A percentile compares a stretch with the other conserved stretches of the same genome.
phyloP scores from a whole-genome alignment of 2,888 invertebrate genomes.

The Mythimna impura region DNA sequence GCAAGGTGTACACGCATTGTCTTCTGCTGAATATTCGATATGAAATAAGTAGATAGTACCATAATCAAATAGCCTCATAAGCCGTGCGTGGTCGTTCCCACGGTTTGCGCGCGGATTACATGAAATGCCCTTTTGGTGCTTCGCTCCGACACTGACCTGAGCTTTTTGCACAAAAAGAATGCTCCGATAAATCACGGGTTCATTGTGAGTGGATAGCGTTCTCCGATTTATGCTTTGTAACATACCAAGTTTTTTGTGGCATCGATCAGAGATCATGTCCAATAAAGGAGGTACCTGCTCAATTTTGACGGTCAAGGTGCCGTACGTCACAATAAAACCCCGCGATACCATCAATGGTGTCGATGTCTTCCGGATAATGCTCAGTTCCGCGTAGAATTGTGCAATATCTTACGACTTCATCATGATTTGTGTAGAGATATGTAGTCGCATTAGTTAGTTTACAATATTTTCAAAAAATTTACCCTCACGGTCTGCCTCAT shows the following conservation, averaged over 20 bases:
- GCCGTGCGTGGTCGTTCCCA: slow-evolving; percentile 80
- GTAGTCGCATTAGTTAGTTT: slow-evolving; percentile 11
- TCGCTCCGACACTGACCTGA: slow-evolving; percentile 87
- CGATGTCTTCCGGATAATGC: slow-evolving; percentile 54
- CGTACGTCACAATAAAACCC: slow-evolving; percentile 85
- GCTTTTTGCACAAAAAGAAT: slow-evolving; percentile 88
- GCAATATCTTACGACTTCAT: slow-evolving; percentile 51
- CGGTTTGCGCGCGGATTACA: slow-evolving; percentile 86
- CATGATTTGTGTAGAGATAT: slow-evolving; percentile 42
- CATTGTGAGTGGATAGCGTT: slow-evolving; percentile 85
- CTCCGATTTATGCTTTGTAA: slow-evolving; percentile 81
- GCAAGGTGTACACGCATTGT: background rate
- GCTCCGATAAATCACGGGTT: slow-evolving; percentile 87
- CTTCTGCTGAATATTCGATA: slow-evolving; percentile 21
- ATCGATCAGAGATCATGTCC: slow-evolving; percentile 83
- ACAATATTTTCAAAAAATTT: slow-evolving; percentile 12
- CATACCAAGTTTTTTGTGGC: slow-evolving; percentile 80
- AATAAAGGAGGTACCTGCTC: slow-evolving; percentile 86
- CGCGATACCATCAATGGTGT: slow-evolving; percentile 78
- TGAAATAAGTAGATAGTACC: slow-evolving; percentile 39
- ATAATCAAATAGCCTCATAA: slow-evolving; percentile 60
- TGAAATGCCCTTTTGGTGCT: slow-evolving; percentile 89
- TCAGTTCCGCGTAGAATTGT: slow-evolving; percentile 68
- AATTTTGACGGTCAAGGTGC: slow-evolving; percentile 88
- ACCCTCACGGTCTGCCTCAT: slow-evolving; percentile 9